These are phyloP conservation scores for Dione juno DNA, from an alignment of 2,888 invertebrate species.

Conservation along the genomic window DNA sequence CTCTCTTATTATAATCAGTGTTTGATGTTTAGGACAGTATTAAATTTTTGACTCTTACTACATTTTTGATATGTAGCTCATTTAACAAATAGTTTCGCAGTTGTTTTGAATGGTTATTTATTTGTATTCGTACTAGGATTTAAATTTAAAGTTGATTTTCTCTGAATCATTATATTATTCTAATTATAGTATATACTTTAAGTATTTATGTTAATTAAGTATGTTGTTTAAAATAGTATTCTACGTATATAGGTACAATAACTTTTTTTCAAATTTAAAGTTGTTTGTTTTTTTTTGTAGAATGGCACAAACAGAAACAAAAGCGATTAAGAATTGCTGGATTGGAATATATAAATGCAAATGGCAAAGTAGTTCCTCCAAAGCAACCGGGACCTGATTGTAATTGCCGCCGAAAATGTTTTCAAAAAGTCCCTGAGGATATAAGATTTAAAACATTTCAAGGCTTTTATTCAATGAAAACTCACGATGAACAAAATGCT, in stretches of 20 bases:
- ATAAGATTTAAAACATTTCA: slow-evolving; percentile 80
- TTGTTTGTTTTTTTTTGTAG: slow-evolving; percentile 59
- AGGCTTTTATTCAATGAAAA: slow-evolving; percentile 83
- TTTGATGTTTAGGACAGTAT: slow-evolving; percentile 40
- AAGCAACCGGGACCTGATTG: slow-evolving; percentile 82
- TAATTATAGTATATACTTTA: neutral
- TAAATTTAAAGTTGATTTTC: slow-evolving; percentile 12
- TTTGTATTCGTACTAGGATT: neutral
- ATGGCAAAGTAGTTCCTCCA: slow-evolving; percentile 82
- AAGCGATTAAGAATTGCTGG: slow-evolving; percentile 82
- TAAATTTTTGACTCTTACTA: slow-evolving; percentile 76
- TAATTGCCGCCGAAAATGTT: slow-evolving; percentile 80
- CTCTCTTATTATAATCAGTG: slow-evolving; percentile 28
- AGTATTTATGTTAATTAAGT: neutral
- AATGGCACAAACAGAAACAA: slow-evolving; percentile 85
- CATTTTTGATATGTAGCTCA: slow-evolving; percentile 65
- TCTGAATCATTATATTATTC: neutral
- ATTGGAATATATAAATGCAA: slow-evolving; percentile 81
- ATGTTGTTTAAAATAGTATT: neutral
- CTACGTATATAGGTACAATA: neutral
- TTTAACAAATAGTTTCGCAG: slow-evolving; percentile 44
- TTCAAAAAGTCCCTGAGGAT: slow-evolving; percentile 78
- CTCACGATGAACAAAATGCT: slow-evolving; percentile 84
- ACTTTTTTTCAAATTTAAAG: neutral
- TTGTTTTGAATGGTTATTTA: slow-evolving; percentile 40